Evolutionary conservation across 2,113 vertebrate genomes (phyloP).

Genomic region (Paramisgurnus dabryanus): DNA sequence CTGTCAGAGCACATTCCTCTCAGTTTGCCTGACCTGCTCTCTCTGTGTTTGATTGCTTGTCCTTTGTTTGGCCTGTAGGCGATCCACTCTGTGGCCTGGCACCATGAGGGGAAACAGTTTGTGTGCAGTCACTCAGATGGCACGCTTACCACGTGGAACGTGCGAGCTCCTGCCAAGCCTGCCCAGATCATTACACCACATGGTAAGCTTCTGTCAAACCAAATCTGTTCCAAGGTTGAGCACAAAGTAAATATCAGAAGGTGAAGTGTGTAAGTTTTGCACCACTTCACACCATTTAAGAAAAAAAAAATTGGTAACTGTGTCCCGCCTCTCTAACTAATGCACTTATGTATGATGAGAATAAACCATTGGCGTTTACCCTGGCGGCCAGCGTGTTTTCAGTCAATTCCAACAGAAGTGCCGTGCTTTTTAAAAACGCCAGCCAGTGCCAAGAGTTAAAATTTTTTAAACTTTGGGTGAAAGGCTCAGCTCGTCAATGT

Average conservation of each 20-base stretch:
- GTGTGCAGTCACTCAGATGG: slow-evolving; percentile 98
- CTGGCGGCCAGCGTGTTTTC: too few relatives aligned
- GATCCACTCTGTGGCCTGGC: slow-evolving; percentile 97
- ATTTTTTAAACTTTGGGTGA: too few relatives aligned
- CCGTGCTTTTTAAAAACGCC: too few relatives aligned
- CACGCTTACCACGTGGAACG: slow-evolving; percentile 94
- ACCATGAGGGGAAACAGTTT: slow-evolving; percentile 98
- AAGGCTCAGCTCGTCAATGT: too few relatives aligned
- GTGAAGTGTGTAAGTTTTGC: too few relatives aligned
- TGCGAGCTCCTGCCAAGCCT: slow-evolving; percentile 87
- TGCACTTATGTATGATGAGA: too few relatives aligned
- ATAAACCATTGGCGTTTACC: too few relatives aligned
- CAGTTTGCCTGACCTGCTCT: slow-evolving; percentile 22
- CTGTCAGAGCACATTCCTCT: too few relatives aligned
- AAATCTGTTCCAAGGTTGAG: not conserved
- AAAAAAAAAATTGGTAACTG: too few relatives aligned
- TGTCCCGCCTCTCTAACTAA: too few relatives aligned
- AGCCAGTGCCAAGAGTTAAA: too few relatives aligned
- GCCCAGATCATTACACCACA: slow-evolving; percentile 95
- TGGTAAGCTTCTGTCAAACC: slow-evolving; percentile 75
- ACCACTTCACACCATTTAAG: not conserved
- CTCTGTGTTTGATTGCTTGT: slow-evolving; percentile 34
- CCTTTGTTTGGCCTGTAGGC: slow-evolving; percentile 74
- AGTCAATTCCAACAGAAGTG: too few relatives aligned
- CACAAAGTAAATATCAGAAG: slow-evolving; percentile 3